Base-by-base conservation (phyloP, 2,888 invertebrate genomes). In the Lamproptera curius region DNA sequence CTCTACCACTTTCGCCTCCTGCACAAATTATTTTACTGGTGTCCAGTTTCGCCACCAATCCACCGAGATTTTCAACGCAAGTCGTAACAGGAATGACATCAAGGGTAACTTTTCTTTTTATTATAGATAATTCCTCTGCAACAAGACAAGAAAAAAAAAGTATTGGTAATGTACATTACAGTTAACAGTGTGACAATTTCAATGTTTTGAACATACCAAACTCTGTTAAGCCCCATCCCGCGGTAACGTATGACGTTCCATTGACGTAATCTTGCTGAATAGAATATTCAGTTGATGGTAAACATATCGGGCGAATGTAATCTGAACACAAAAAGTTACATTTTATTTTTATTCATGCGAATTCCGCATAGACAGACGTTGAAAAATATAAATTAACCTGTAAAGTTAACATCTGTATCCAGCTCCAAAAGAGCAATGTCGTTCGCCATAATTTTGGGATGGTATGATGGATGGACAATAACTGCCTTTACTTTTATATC, bases 151-250 rank as follows among this genome's bases (percentile, higher is more conserved):
- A 14, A 23, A 0, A 34, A 16, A 16, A 10, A 16, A 28, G 2
- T 4, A 37, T n/a, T n/a, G n/a, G n/a, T n/a, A n/a, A n/a, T n/a
- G n/a, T n/a, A n/a, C n/a, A n/a, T n/a, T n/a, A n/a, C n/a, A n/a
- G n/a, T n/a, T n/a, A n/a, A n/a, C n/a, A n/a, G n/a, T n/a, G n/a
- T n/a, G n/a, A n/a, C n/a, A n/a, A n/a, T n/a, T n/a, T n/a, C n/a
- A n/a, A n/a, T n/a, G n/a, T n/a, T n/a, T n/a, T n/a, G n/a, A 13
- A 65, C 54, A 70, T 70, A 79, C 90, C 88, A 38, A 63, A 67
- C 63, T 90, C 89, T 41, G 90, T 91, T 16, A 83, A 73, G 34
- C 93, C 93, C 92, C 93, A 93, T 1, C 93, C 93, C n/a, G 92
- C 90, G 1, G 91, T 90, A 20, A 84, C 70, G 8, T 88, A 89